A percentile compares a stretch with the other conserved stretches of the same genome.
Conservation (phyloP, 2,888 invertebrate genomes). For the Drosophila neutralis region DNA sequence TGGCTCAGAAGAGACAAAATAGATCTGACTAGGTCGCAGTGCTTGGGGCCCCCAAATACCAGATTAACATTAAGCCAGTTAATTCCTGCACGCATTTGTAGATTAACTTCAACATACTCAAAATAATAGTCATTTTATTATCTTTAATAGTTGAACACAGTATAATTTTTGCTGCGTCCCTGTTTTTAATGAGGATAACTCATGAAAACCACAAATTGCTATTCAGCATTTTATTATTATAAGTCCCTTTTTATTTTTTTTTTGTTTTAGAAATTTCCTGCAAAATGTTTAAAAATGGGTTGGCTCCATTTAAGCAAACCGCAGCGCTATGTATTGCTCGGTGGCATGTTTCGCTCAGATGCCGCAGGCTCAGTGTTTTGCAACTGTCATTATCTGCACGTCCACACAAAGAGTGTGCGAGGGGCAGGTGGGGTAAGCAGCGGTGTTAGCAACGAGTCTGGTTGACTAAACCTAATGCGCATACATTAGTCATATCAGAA, state of each 20-base stretch:
- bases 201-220: slow-evolving; percentile 35
- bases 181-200: slow-evolving; percentile 24
- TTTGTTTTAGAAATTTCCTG: slow-evolving; percentile 26
- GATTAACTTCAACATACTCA: background rate
- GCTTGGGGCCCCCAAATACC: background rate
- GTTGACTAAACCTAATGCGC: slow-evolving; percentile 62
- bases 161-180: slow-evolving; percentile 28
- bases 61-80: background rate
- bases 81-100: background rate
- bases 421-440: background rate
- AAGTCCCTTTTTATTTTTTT: background rate
- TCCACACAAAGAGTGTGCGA: slow-evolving; percentile 22
- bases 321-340: slow-evolving; percentile 24
- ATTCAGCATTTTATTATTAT: slow-evolving; percentile 13
- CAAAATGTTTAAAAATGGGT: slow-evolving; percentile 11
- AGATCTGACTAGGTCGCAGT: background rate
- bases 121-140: slow-evolving; percentile 4
- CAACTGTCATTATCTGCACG: slow-evolving; percentile 64
- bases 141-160: slow-evolving; percentile 1
- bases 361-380: slow-evolving; percentile 47
- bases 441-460: slow-evolving; percentile 14
- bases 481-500: slow-evolving; percentile 76
- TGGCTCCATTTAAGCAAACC: slow-evolving; percentile 35
- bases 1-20: background rate
- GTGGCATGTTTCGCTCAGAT: slow-evolving; percentile 44